A percentile compares a stretch with the other conserved stretches of the same genome.
Conservation (phyloP, 2,888 invertebrate genomes). For the Calameuta idolon region DNA sequence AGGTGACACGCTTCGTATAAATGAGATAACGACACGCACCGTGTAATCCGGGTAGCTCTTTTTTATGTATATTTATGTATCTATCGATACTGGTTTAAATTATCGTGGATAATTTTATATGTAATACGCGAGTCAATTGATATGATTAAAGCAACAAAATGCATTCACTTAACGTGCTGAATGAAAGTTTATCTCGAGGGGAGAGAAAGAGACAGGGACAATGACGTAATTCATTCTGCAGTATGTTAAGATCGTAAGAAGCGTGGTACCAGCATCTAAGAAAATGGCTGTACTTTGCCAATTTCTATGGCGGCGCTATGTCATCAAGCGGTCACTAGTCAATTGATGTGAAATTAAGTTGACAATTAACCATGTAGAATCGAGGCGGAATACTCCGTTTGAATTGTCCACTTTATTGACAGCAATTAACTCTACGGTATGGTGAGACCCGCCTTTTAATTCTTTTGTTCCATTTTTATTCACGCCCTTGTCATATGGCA, state of each 20-base stretch:
- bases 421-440: not conserved
- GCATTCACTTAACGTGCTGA: not conserved
- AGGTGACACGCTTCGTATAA: not conserved
- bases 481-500: not conserved
- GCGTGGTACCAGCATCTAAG: not conserved
- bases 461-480: not conserved
- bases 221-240: not conserved
- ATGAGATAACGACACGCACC: not conserved
- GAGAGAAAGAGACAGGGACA: not conserved
- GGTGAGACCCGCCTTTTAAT: not conserved
- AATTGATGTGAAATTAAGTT: not conserved
- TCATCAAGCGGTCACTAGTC: not conserved
- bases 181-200: not conserved
- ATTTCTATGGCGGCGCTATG: not conserved
- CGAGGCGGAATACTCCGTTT: not conserved
- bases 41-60: not conserved
- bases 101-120: not conserved
- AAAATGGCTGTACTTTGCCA: not conserved
- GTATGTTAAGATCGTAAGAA: not conserved
- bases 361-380: not conserved
- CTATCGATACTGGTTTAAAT: not conserved
- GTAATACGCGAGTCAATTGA: not conserved
- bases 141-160: no score
- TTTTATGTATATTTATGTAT: not conserved
- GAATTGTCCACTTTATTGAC: not conserved